A percentile compares a stretch with the other conserved stretches of the same genome.
Evolutionary conservation across 2,113 vertebrate genomes (phyloP).

Genomic region (Grantiella picta): DNA sequence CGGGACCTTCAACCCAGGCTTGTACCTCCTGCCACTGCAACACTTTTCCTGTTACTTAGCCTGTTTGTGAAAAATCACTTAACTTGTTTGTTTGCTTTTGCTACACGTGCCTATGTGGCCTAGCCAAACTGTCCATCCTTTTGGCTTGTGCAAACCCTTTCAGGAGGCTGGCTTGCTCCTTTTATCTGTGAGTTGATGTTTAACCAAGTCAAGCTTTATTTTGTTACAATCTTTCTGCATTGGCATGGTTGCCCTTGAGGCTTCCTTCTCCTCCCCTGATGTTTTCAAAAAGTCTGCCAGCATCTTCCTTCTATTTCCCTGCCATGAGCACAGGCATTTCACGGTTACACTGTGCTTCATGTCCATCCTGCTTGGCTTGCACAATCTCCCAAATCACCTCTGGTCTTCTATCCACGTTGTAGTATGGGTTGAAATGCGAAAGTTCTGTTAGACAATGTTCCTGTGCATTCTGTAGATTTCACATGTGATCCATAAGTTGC

Average conservation of each 20-base stretch:
- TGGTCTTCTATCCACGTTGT: neutral
- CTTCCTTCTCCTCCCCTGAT: neutral
- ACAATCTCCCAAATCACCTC: neutral
- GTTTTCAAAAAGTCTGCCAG: neutral
- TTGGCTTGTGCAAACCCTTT: neutral
- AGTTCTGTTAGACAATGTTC: neutral
- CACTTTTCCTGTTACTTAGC: neutral
- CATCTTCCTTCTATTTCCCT: neutral
- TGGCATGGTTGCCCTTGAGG: neutral
- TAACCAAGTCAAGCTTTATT: neutral
- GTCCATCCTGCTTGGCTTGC: neutral
- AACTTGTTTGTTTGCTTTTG: neutral
- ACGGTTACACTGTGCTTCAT: rapidly evolving
- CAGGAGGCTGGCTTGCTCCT: neutral
- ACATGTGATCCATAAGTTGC: neutral
- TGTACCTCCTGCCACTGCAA: neutral
- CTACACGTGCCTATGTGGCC: neutral
- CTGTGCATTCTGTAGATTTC: neutral
- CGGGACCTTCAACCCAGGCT: rapidly evolving
- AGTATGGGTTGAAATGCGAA: neutral
- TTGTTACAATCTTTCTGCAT: neutral
- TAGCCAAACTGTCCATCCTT: neutral
- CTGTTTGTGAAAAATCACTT: neutral
- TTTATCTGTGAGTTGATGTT: neutral
- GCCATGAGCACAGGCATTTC: neutral